Conservation (phyloP, 2,888 invertebrate species). For the Amiota minor region DNA sequence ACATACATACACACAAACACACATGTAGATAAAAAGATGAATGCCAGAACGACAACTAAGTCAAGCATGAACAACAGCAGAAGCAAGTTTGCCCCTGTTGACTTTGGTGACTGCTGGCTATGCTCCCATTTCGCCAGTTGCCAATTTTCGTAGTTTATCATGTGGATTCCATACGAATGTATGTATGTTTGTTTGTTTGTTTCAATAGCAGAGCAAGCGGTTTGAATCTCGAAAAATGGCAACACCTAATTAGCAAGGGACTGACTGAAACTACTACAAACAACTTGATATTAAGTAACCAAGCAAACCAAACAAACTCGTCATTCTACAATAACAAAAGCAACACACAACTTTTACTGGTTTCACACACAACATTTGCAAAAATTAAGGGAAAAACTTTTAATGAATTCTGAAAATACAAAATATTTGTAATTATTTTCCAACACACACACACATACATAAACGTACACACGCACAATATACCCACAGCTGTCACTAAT, state of each 20-base stretch:
- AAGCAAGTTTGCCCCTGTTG: too few species aligned
- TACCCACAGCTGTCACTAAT: too few species aligned
- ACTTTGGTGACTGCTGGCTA: too few species aligned
- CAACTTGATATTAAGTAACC: too few species aligned
- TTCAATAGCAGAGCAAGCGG: too few species aligned
- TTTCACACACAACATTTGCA: background rate
- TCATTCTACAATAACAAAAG: background rate
- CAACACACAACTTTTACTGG: background rate
- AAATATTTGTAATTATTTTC: slow-evolving; percentile 17
- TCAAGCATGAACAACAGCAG: too few species aligned
- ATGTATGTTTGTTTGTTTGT: too few species aligned
- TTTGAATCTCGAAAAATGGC: background rate
- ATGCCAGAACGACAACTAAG: too few species aligned
- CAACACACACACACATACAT: background rate
- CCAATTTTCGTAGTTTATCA: too few species aligned
- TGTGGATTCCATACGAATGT: too few species aligned
- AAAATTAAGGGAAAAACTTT: slow-evolving; percentile 11
- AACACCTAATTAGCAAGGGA: background rate
- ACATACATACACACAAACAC: background rate
- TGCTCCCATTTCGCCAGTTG: too few species aligned
- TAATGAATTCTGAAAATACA: slow-evolving; percentile 1
- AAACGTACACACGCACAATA: background rate
- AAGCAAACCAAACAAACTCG: too few species aligned
- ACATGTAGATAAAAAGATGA: background rate
- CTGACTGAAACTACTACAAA: background rate